These are phyloP conservation scores for Craseonycteris thonglongyai DNA, from an alignment of 2,113 vertebrate species.

Conservation along the genomic window DNA sequence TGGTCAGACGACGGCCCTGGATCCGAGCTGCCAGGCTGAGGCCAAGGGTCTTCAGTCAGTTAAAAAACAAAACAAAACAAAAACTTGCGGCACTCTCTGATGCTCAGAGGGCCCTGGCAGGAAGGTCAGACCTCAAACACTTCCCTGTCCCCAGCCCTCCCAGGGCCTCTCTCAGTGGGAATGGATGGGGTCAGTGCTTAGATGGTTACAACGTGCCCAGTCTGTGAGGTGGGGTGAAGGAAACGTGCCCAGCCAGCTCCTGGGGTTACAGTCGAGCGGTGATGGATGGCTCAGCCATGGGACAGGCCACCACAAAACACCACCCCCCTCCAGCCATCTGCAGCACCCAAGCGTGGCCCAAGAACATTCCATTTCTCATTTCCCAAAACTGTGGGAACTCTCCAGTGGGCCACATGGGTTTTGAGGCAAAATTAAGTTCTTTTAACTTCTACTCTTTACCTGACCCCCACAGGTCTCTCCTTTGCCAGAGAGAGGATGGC, in stretches of 20 bases:
- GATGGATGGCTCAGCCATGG: conserved; percentile 56
- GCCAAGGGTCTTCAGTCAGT: background rate
- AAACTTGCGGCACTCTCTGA: background rate
- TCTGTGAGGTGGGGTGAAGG: background rate
- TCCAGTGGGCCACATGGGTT: background rate
- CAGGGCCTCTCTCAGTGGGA: background rate
- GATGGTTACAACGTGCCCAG: conserved; percentile 6
- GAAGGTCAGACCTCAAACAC: background rate
- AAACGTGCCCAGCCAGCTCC: conserved; percentile 57
- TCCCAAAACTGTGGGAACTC: conserved; percentile 37
- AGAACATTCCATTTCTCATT: conserved; percentile 30
- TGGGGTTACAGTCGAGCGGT: conserved; percentile 56
- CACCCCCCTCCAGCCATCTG: background rate
- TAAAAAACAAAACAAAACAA: too few species aligned
- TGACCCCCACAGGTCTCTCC: background rate
- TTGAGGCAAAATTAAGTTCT: background rate
- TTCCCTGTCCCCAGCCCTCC: background rate
- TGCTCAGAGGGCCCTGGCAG: background rate
- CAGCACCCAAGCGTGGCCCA: background rate
- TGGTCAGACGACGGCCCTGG: background rate
- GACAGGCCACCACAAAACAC: conserved; percentile 28
- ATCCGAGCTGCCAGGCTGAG: background rate
- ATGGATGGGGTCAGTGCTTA: background rate
- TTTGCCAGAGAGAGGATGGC: background rate
- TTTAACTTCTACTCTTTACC: background rate